phyloP scores from a whole-genome alignment of 2,113 vertebrate genomes.

The Chaetodon auriga region DNA sequence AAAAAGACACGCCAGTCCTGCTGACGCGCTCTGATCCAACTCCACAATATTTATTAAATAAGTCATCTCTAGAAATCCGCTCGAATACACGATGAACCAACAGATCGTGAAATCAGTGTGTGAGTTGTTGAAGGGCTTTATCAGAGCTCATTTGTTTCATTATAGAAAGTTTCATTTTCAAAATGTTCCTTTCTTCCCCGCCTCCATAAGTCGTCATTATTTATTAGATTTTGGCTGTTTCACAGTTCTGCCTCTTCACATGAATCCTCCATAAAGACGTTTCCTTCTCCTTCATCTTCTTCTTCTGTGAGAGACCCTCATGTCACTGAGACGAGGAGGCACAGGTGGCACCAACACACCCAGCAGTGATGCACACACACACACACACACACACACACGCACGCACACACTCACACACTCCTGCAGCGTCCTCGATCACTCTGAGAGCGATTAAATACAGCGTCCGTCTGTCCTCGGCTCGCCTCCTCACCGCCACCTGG shows the following conservation, averaged over 20 bases:
- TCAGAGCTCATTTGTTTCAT: too few species aligned
- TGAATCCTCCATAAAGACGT: not conserved
- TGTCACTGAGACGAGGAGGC: constrained; percentile 28
- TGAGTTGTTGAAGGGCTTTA: not conserved
- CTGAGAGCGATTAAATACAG: not conserved
- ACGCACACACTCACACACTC: constrained; percentile 3
- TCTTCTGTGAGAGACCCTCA: constrained; percentile 1
- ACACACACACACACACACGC: not conserved
- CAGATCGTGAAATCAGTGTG: too few species aligned
- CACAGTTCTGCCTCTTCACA: not conserved
- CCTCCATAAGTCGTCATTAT: not conserved
- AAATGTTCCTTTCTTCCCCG: too few species aligned
- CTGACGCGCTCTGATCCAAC: too few species aligned
- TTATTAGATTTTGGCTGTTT: not conserved
- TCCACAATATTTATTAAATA: too few species aligned
- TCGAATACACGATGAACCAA: too few species aligned
- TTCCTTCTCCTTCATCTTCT: constrained; percentile 14
- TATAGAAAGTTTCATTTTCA: too few species aligned
- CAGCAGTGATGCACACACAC: not conserved
- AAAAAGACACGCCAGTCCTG: too few species aligned
- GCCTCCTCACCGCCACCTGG: constrained; percentile 33
- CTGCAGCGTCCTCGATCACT: not conserved
- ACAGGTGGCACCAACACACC: constrained; percentile 39
- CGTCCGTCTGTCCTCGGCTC: constrained; percentile 28
- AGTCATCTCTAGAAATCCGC: too few species aligned